phyloP scores from a whole-genome alignment of 2,888 invertebrate genomes.

The Xanthorhoe designata region DNA sequence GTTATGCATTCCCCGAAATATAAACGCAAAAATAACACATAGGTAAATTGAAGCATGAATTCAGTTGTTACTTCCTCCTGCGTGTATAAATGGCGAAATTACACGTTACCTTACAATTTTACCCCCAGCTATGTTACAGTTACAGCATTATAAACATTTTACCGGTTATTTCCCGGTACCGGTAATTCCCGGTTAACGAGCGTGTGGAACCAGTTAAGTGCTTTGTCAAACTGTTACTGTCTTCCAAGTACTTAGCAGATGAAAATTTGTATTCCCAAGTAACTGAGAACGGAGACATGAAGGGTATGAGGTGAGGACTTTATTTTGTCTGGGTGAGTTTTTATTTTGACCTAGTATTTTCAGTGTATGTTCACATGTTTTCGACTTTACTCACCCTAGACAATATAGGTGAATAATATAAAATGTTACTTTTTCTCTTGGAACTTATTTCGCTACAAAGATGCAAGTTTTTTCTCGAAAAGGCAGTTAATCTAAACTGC shows the following conservation, averaged over 20 bases:
- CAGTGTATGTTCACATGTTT: too few relatives aligned
- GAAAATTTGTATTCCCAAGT: slow-evolving; percentile 7
- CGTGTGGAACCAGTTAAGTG: slow-evolving; percentile 18
- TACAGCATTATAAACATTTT: slow-evolving; percentile 25
- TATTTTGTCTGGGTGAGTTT: not conserved
- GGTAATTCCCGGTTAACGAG: slow-evolving; percentile 21
- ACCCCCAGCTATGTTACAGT: slow-evolving; percentile 8
- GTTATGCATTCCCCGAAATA: not conserved
- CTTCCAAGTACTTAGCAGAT: slow-evolving; percentile 14
- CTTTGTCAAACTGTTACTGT: slow-evolving; percentile 22
- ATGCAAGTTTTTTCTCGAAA: too few relatives aligned
- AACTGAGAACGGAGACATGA: not conserved
- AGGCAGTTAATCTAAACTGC: slow-evolving; percentile 3
- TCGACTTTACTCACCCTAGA: too few relatives aligned
- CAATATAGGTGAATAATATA: too few relatives aligned
- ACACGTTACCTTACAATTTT: slow-evolving; percentile 9
- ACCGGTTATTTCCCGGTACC: slow-evolving; percentile 18
- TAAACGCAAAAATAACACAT: not conserved
- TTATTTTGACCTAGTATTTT: not conserved
- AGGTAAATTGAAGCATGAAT: slow-evolving; percentile 6
- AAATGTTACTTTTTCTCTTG: too few relatives aligned
- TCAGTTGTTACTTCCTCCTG: slow-evolving; percentile 2
- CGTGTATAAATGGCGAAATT: slow-evolving; percentile 10
- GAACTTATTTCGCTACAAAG: too few relatives aligned
- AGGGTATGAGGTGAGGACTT: too few relatives aligned